Percentiles rank a stretch among this genome's conserved stretches.
Evolutionary conservation across 1,140 invertebrate genomes (phyloP).

Genomic region (Venturia canescens): DNA sequence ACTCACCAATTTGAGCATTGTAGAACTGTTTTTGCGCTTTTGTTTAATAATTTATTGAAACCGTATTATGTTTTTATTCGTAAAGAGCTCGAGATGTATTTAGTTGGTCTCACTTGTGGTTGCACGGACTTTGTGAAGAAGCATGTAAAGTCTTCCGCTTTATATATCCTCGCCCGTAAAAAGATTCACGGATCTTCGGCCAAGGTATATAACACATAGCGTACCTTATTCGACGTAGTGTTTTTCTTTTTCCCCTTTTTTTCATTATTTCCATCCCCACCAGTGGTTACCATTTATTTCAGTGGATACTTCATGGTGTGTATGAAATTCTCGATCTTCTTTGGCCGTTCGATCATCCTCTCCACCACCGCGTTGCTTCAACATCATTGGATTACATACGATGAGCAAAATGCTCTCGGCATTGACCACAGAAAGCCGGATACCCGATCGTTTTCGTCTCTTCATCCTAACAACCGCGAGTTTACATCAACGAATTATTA

Average conservation of each 20-base stretch:
- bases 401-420: constrained; percentile 21
- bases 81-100: not conserved
- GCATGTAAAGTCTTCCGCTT: constrained; percentile 34
- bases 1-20: constrained; percentile 41
- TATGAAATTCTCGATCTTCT: constrained; percentile 16
- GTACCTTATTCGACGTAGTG: constrained; percentile 35
- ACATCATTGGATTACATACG: not conserved
- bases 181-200: constrained; percentile 42
- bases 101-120: constrained; percentile 30
- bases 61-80: not conserved
- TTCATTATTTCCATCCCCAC: not conserved
- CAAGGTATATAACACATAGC: constrained; percentile 28
- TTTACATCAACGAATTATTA: not conserved
- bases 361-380: not conserved
- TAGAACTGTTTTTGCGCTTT: constrained; percentile 8
- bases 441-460: constrained; percentile 4
- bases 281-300: not conserved
- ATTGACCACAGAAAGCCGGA: constrained; percentile 14
- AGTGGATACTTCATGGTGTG: constrained; percentile 19
- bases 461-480: not conserved
- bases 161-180: constrained; percentile 42
- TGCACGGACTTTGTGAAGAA: constrained; percentile 39
- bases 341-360: constrained; percentile 17
- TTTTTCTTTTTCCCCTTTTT: not conserved
- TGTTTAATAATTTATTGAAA: not conserved